Evolutionary conservation across 2,113 vertebrate species (phyloP).

Genomic region (Solea solea): DNA sequence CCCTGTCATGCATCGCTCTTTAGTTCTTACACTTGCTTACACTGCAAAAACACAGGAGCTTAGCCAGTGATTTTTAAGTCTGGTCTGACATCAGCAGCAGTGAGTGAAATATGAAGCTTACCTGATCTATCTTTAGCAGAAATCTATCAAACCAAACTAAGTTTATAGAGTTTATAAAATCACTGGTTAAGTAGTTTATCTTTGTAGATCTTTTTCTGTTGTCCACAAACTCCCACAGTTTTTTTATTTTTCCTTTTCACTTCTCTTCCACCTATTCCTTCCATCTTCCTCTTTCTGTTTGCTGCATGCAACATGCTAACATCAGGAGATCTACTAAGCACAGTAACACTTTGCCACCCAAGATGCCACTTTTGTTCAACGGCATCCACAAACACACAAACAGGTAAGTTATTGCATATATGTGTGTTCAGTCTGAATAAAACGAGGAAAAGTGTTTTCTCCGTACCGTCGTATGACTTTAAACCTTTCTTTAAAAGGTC

Average conservation of each 20-base stretch:
- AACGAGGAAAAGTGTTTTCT: neutral
- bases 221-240: conserved; percentile 13
- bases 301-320: conserved; percentile 67
- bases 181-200: conserved; percentile 51
- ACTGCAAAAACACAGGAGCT: conserved; percentile 36
- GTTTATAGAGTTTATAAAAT: conserved; percentile 16
- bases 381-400: conserved; percentile 81
- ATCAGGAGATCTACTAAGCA: conserved; percentile 85
- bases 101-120: neutral
- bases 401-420: conserved; percentile 81
- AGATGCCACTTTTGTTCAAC: conserved; percentile 89
- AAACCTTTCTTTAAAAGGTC: neutral
- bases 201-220: conserved; percentile 21
- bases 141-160: neutral
- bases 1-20: conserved; percentile 8
- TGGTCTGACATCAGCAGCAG: no score
- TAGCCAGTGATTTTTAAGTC: conserved; percentile 57
- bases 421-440: conserved; percentile 28
- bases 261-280: conserved; percentile 28
- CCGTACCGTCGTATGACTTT: neutral
- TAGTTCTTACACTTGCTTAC: conserved; percentile 16
- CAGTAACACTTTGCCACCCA: conserved; percentile 86
- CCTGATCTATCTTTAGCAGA: no score
- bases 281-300: conserved; percentile 32
- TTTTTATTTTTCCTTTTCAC: conserved; percentile 12